A percentile compares a stretch with the other conserved stretches of the same genome.
These are phyloP conservation scores for Monomorium pharaonis DNA, from an alignment of 1,140 invertebrate species.

Conservation along the genomic window DNA sequence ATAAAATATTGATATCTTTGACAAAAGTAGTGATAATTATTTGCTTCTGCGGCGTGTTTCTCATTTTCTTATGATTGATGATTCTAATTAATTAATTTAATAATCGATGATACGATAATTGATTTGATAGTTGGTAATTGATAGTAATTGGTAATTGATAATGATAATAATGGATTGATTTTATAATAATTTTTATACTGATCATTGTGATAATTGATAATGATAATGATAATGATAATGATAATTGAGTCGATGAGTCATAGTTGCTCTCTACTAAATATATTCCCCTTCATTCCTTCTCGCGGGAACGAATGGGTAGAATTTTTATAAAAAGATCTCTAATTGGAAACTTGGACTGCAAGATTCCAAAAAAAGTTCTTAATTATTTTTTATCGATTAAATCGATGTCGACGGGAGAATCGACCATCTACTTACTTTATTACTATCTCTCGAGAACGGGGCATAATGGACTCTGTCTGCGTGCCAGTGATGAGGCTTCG, in stretches of 20 bases:
- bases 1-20: slow-evolving; percentile 15
- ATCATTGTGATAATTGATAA: not conserved
- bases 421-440: not conserved
- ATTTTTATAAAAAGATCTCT: slow-evolving; percentile 1
- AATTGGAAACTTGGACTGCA: not conserved
- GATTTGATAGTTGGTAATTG: not conserved
- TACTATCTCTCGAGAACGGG: not conserved
- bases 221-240: slow-evolving; percentile 2
- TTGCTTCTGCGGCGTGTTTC: slow-evolving; percentile 30
- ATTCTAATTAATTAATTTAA: not conserved
- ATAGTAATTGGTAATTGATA: not conserved
- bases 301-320: not conserved
- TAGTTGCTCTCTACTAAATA: slow-evolving; percentile 27
- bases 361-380: slow-evolving; percentile 6
- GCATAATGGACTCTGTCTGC: too few relatives aligned
- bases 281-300: not conserved
- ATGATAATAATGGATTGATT: not conserved
- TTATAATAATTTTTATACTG: slow-evolving; percentile 5
- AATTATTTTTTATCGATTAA: slow-evolving; percentile 12
- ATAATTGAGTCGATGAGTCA: not conserved
- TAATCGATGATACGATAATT: not conserved
- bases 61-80: slow-evolving; percentile 6
- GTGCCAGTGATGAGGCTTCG: too few relatives aligned
- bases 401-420: not conserved
- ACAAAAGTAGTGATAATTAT: not conserved